Percentiles rank a stretch among this genome's conserved stretches.
Evolutionary conservation across 2,113 vertebrate genomes (phyloP).

Genomic region (Rhegmatorhina hoffmannsi): DNA sequence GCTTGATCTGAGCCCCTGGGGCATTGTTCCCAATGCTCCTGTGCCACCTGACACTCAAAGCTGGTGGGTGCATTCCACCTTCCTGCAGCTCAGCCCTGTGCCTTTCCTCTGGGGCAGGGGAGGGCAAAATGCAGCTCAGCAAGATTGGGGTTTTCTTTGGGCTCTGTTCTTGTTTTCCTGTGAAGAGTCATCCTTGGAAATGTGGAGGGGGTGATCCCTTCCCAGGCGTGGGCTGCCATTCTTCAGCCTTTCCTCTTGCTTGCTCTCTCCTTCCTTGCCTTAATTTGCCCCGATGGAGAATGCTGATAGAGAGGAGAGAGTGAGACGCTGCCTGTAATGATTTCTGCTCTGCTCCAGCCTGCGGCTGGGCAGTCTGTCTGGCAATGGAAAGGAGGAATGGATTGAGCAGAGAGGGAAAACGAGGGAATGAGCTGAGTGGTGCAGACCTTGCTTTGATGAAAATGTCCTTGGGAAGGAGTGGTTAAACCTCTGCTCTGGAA

Average conservation of each 20-base stretch:
- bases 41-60: neutral
- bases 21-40: neutral
- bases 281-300: neutral
- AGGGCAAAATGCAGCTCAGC: neutral
- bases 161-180: neutral
- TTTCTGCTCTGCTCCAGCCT: neutral
- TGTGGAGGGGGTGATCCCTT: neutral
- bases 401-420: neutral
- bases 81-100: neutral
- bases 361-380: neutral
- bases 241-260: neutral
- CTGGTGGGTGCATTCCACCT: neutral
- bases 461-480: neutral
- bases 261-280: neutral
- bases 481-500: neutral
- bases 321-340: neutral
- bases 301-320: neutral
- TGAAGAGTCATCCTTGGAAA: neutral
- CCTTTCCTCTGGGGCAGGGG: neutral
- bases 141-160: neutral
- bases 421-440: neutral
- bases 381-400: neutral
- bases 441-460: slow-evolving; percentile 32
- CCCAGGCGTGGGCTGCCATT: neutral
- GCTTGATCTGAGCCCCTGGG: neutral